Evolutionary conservation across 2,797 vertebrate genomes (phyloP).

Genomic region (Phalloptychus januarius): DNA sequence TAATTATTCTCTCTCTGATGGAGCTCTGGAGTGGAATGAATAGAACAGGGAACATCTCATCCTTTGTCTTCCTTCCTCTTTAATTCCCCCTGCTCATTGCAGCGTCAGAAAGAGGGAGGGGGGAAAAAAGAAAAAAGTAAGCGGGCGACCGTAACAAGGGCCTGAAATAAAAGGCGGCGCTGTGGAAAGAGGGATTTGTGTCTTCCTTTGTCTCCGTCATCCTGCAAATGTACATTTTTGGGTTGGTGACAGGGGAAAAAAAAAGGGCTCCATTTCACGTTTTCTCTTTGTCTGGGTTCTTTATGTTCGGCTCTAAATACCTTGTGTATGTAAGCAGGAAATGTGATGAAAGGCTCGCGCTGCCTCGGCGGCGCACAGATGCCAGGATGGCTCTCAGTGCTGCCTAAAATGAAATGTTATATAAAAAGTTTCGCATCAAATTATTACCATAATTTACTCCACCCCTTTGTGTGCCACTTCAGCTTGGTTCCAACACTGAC

Average conservation of each 20-base stretch:
- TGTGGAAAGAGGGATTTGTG: conserved; percentile 48
- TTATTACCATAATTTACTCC: neutral
- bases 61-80: conserved; percentile 59
- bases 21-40: conserved; percentile 49
- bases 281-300: conserved; percentile 4
- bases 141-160: conserved; percentile 40
- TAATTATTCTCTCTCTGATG: conserved; percentile 65
- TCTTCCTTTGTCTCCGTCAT: conserved; percentile 30
- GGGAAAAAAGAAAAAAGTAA: conserved; percentile 47
- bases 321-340: conserved; percentile 21
- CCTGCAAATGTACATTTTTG: conserved; percentile 46
- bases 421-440: neutral
- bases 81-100: conserved; percentile 58
- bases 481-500: neutral
- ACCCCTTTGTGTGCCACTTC: neutral
- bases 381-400: conserved; percentile 1
- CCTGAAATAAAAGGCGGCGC: conserved; percentile 47
- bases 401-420: neutral
- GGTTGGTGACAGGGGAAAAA: conserved; percentile 28
- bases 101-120: conserved; percentile 26
- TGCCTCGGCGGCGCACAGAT: neutral
- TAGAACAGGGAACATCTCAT: conserved; percentile 56
- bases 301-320: conserved; percentile 29
- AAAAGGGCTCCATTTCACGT: conserved; percentile 17
- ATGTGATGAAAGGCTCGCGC: conserved; percentile 22